A percentile compares a stretch with the other conserved stretches of the same genome.
phyloP scores from a whole-genome alignment of 2,113 vertebrate genomes.

The Dicaeum eximium region DNA sequence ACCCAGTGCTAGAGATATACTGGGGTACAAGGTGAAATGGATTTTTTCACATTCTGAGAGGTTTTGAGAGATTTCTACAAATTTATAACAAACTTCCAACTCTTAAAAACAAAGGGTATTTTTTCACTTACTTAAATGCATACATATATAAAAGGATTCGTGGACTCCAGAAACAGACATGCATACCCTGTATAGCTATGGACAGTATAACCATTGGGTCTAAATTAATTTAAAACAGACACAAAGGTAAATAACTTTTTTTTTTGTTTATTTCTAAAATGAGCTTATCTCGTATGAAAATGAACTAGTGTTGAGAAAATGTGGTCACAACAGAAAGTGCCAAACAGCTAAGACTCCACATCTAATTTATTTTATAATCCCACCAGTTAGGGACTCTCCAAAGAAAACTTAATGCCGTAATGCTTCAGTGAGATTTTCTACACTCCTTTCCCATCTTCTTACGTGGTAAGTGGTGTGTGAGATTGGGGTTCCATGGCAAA shows the following conservation, averaged over 20 bases:
- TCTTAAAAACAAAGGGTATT: neutral
- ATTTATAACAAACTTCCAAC: neutral
- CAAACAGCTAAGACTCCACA: neutral
- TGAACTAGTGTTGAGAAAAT: neutral
- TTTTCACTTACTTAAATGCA: neutral
- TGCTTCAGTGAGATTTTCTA: neutral
- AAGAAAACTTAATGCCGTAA: neutral
- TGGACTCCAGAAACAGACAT: neutral
- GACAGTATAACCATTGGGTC: neutral
- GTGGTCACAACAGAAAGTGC: neutral
- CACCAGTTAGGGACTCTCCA: neutral
- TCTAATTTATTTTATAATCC: neutral
- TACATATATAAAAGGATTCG: neutral
- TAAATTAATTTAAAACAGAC: neutral
- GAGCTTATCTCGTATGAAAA: neutral
- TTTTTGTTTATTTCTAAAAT: neutral
- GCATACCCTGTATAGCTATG: neutral
- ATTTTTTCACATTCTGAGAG: neutral
- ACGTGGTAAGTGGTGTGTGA: accelerated
- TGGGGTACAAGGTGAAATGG: neutral
- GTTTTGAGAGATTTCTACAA: neutral
- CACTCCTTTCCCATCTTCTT: neutral
- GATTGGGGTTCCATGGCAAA: neutral
- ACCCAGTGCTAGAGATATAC: neutral
- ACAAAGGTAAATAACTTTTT: neutral